A percentile compares a stretch with the other conserved stretches of the same genome.
Evolutionary conservation across 2,888 invertebrate species (phyloP).

Genomic region (Archips crataeganus): DNA sequence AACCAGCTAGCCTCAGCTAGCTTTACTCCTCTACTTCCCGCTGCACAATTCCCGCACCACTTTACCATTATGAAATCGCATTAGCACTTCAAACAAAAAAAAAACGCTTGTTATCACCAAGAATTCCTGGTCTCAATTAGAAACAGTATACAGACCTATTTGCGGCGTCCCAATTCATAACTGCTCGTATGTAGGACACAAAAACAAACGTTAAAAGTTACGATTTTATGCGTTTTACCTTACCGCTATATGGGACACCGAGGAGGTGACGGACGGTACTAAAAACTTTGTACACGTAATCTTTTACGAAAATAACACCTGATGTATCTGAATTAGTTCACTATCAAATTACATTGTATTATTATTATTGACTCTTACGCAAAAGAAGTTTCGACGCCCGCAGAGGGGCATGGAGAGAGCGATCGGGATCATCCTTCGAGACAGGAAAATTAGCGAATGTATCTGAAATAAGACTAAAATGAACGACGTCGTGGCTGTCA

Average conservation of each 20-base stretch:
- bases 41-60: not conserved
- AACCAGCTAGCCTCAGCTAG: too few relatives aligned
- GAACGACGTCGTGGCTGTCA: too few relatives aligned
- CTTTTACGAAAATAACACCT: not conserved
- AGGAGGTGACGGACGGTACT: slow-evolving; percentile 10
- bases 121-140: slow-evolving; percentile 4
- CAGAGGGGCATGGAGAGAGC: too few relatives aligned
- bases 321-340: not conserved
- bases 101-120: not conserved
- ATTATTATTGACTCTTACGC: too few relatives aligned
- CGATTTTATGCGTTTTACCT: slow-evolving; percentile 10
- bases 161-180: slow-evolving; percentile 19
- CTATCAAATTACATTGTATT: not conserved
- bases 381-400: too few relatives aligned
- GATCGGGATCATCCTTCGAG: too few relatives aligned
- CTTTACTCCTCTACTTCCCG: not conserved
- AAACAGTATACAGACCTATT: slow-evolving; percentile 9
- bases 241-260: slow-evolving; percentile 24
- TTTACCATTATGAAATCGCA: not conserved
- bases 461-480: too few relatives aligned
- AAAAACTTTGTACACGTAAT: not conserved
- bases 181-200: slow-evolving; percentile 20
- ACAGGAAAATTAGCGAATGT: too few relatives aligned
- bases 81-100: not conserved
- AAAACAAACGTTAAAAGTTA: slow-evolving; percentile 24